phyloP scores from a whole-genome alignment of 2,797 vertebrate genomes.

The Hapalemur alaotrensis region DNA sequence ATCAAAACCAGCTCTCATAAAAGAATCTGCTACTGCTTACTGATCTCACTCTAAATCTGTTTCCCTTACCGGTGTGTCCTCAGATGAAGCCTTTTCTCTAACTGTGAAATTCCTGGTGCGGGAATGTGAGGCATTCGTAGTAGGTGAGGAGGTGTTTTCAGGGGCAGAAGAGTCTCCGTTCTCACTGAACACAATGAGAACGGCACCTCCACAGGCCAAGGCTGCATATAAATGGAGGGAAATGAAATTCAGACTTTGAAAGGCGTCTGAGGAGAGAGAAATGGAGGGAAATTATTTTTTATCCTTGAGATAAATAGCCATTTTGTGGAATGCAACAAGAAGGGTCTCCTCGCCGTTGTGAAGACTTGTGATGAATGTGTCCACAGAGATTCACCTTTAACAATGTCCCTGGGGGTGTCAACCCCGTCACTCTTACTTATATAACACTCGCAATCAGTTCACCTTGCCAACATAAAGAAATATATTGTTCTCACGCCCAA shows the following conservation, averaged over 20 bases:
- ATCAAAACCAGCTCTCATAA: background rate
- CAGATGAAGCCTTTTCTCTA: background rate
- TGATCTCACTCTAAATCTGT: background rate
- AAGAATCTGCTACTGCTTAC: background rate
- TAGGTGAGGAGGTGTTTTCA: background rate
- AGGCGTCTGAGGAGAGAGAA: background rate
- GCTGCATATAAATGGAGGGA: background rate
- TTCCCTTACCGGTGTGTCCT: background rate
- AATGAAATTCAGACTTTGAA: background rate
- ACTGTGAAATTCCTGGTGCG: background rate
- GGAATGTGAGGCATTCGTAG: background rate
- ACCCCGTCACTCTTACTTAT: constrained; percentile 78
- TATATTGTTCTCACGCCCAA: constrained; percentile 54
- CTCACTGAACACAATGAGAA: background rate
- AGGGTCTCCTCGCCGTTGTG: no score
- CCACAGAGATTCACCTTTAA: constrained; percentile 40
- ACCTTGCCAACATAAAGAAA: constrained; percentile 44
- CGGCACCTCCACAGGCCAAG: background rate
- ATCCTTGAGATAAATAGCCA: background rate
- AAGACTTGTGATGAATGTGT: constrained; percentile 57
- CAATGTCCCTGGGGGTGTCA: constrained; percentile 9
- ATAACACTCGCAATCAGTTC: constrained; percentile 41
- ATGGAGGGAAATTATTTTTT: background rate
- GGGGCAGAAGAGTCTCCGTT: background rate
- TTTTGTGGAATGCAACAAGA: background rate